Conservation (phyloP, 1,140 invertebrate genomes). For the Drosophila mojavensis region DNA sequence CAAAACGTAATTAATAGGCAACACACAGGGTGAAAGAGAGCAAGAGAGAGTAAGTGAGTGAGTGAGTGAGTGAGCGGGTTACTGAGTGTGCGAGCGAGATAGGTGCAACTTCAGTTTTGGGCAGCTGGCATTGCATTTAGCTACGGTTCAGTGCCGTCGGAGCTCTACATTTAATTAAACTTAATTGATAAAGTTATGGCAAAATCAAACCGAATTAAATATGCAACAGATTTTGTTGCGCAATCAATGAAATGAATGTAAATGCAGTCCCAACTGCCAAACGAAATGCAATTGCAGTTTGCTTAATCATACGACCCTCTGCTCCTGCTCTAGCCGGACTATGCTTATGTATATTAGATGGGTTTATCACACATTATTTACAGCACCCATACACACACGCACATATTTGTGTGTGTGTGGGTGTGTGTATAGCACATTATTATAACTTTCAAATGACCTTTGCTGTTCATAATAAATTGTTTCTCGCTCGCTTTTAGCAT, state of each 20-base stretch:
- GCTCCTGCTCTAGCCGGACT: constrained; percentile 18
- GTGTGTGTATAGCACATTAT: constrained; percentile 39
- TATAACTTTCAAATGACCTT: constrained; percentile 69
- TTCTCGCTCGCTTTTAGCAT: constrained; percentile 34
- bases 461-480: constrained; percentile 68
- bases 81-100: too few species aligned
- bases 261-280: constrained; percentile 11
- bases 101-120: constrained; percentile 4
- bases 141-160: constrained; percentile 10
- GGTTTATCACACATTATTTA: constrained; percentile 34
- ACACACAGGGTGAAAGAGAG: background rate
- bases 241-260: constrained; percentile 53
- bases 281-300: constrained; percentile 39
- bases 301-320: constrained; percentile 61
- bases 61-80: too few species aligned
- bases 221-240: constrained; percentile 71
- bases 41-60: too few species aligned
- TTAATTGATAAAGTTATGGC: constrained; percentile 76
- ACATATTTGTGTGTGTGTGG: background rate
- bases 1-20: constrained; percentile 63
- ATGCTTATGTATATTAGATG: constrained; percentile 41
- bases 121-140: constrained; percentile 10
- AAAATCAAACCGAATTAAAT: constrained; percentile 78
- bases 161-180: constrained; percentile 78
- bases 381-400: constrained; percentile 5